Base-by-base conservation (phyloP, 2,113 vertebrate species). In the Lanius ludovicianus region DNA sequence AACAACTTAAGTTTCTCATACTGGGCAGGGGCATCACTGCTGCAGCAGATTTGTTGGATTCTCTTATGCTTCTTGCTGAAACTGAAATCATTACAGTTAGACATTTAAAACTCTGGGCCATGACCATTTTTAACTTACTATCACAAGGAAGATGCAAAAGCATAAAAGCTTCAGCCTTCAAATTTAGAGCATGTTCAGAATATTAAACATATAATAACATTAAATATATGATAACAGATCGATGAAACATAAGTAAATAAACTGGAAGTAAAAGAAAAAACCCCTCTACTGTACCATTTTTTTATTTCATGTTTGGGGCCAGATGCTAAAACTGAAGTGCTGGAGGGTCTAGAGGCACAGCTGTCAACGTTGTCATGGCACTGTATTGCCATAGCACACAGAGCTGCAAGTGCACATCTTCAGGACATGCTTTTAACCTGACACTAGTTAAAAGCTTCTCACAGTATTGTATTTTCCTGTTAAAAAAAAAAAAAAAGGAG, bases 171-270 rank as follows among this genome's bases (percentile, higher is more conserved):
- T 85, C 79, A 92, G 46, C 22, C 35, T 92, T 87, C n/a, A 41
- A 9, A 28, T 91, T 84, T 39, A 52, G 8, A 56, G 5, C 14
- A 16, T 6, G 4, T 60, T 91, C 22, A 87, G 42, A 55, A 71
- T n/a, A 75, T 53, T 75, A 60, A 68, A 21, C 37, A 42, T 33
- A 50, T 81, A 18, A 56, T 14, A 71, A 35, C 13, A 85, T 89
- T 91, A 90, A 79, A 59, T 71, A 85, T 85, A 68, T 60, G 81
- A 73, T 71, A 95, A 44, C 19, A 70, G 50, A 25, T 53, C 83
- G 81, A 87, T 78, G 22, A 94, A 78, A 68, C 39, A 91, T 35
- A 42, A 68, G 70, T 90, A 93, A 92, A 83, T 91, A 69, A 41
- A n/a, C 15, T 24, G 6, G 33, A 65, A 85, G 11, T 39, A 55